Evolutionary conservation across 1,140 invertebrate genomes (phyloP).

Genomic region (Rhyzopertha dominica): DNA sequence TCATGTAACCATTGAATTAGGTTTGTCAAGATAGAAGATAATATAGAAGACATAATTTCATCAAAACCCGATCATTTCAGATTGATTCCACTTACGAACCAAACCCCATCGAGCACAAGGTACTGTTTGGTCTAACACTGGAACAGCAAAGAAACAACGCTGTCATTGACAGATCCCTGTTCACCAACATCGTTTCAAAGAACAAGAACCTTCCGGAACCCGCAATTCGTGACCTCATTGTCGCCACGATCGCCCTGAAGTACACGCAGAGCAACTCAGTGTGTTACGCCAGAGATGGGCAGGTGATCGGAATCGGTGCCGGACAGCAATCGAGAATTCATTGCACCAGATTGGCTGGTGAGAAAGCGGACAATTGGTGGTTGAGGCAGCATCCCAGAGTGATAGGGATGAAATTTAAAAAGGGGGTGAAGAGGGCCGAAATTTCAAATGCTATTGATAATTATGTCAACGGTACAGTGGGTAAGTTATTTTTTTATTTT

Average conservation of each 20-base stretch:
- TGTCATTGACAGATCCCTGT: conserved; percentile 71
- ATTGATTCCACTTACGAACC: conserved; percentile 88
- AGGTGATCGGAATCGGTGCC: conserved; percentile 91
- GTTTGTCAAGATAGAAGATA: not conserved
- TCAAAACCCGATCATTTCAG: conserved; percentile 45
- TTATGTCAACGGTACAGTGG: conserved; percentile 86
- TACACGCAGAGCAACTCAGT: conserved; percentile 98
- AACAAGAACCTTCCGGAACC: conserved; percentile 63
- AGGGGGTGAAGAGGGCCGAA: conserved; percentile 85
- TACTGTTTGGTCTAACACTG: conserved; percentile 85
- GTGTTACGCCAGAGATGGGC: conserved; percentile 85
- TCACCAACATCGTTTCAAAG: conserved; percentile 79
- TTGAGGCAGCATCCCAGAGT: conserved; percentile 89
- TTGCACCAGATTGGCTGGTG: conserved; percentile 92
- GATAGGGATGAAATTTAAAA: conserved; percentile 79
- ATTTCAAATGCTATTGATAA: conserved; percentile 95
- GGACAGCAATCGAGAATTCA: conserved; percentile 97
- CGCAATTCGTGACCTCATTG: conserved; percentile 85
- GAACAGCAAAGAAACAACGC: conserved; percentile 92
- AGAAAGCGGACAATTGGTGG: conserved; percentile 99
- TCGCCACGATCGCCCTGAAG: conserved; percentile 94
- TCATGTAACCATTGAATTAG: no score
- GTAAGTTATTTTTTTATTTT: conserved; percentile 46
- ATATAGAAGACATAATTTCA: not conserved
- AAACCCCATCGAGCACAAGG: conserved; percentile 73